Base-by-base conservation (phyloP, 1,140 invertebrate genomes). In the Diorhabda sublineata region DNA sequence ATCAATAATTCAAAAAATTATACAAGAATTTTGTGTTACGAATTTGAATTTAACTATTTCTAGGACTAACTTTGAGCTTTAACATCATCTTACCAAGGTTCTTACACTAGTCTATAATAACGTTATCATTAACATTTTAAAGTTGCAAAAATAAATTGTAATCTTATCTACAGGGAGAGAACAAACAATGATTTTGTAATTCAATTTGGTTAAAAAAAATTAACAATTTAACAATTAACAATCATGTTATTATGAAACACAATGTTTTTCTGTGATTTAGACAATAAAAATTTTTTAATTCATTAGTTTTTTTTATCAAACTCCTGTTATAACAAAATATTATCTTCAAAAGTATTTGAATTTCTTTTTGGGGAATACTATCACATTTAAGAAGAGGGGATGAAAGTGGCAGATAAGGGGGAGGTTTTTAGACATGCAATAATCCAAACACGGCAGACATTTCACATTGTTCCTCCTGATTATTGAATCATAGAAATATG, bases 401-500 rank as follows among this genome's bases (percentile, higher is more conserved):
- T 9, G 26, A 60, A 60, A 60, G 26, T 60, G 26, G 8, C 8
- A 60, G 58, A n/a, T 60, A 57, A 57, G 58, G 58, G 26, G 58
- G 8, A n/a, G 58, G 58, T 60, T n/a, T 60, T n/a, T 60, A 26
- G 58, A 60, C 26, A 9, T 9, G 58, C 8, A n/a, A 26, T 5
- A 60, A 60, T n/a, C 8, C 58, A n/a, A n/a, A 60, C 26, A 60
- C 26, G 8, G 58, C 26, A 57, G 56, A 57, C 58, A 60, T 9
- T 60, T 60, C 8, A 9, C 26, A 60, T 26, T 60, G 58, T 60
- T n/a, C 8, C 8, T 5, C 58, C 26, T 42, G 26, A 60, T 60
- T 60, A 60, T 60, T 60, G 26, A 26, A 60, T 60, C 58, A 60
- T n/a, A 60, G 26, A n/a, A 26, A 60, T 60, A 60, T 60, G 8